Conservation (phyloP, 2,888 invertebrate species). For the Heliconius cydno region DNA sequence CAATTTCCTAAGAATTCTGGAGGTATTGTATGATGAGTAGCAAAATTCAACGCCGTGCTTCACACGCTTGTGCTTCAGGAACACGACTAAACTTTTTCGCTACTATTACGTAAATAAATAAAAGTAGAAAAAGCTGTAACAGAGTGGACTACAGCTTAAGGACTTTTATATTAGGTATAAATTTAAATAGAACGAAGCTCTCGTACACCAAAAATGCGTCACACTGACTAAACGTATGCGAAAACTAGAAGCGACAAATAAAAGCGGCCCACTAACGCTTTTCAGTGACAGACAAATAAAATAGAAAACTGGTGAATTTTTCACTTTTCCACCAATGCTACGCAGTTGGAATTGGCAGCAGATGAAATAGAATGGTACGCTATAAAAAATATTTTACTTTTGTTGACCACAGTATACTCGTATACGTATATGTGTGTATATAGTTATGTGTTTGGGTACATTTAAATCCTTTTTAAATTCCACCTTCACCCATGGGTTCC, state of each 20-base stretch:
- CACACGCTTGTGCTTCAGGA: too few relatives aligned
- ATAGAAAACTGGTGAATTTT: slow-evolving; percentile 56
- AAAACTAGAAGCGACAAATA: slow-evolving; percentile 48
- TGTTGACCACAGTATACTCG: background rate
- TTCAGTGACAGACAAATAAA: slow-evolving; percentile 50
- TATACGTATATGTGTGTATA: background rate
- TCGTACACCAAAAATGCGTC: slow-evolving; percentile 14
- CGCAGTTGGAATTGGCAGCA: slow-evolving; percentile 24
- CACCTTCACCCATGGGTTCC: too few relatives aligned
- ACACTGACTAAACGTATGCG: slow-evolving; percentile 26
- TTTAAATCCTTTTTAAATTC: too few relatives aligned
- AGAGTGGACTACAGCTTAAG: background rate
- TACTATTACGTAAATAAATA: background rate
- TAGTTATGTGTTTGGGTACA: too few relatives aligned
- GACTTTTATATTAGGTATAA: background rate
- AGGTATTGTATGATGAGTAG: too few relatives aligned
- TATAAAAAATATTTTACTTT: slow-evolving; percentile 21
- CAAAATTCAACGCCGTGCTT: too few relatives aligned
- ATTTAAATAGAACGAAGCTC: background rate
- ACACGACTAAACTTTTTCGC: too few relatives aligned
- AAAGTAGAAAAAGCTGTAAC: background rate
- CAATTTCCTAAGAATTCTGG: too few relatives aligned
- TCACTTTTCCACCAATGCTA: slow-evolving; percentile 49
- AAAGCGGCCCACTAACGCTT: slow-evolving; percentile 52
- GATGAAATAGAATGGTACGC: slow-evolving; percentile 17